These are phyloP conservation scores for Carapus acus DNA, from an alignment of 2,797 vertebrate genomes.

Conservation along the genomic window DNA sequence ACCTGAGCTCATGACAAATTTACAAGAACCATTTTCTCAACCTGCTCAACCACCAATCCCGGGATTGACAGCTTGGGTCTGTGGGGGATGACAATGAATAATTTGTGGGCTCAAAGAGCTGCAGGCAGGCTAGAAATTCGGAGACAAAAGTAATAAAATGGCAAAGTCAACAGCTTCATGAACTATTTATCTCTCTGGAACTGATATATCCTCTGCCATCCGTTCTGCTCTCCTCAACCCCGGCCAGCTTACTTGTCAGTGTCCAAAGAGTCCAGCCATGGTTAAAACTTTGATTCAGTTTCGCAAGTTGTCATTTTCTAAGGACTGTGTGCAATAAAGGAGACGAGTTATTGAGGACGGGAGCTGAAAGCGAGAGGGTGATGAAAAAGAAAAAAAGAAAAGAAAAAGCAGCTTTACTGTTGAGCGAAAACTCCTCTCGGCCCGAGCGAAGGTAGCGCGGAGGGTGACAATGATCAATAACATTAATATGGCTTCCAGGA, in stretches of 20 bases:
- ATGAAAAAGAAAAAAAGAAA: constrained; percentile 65
- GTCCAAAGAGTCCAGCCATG: constrained; percentile 66
- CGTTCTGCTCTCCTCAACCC: constrained; percentile 50
- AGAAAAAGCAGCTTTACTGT: constrained; percentile 53
- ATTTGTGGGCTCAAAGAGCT: constrained; percentile 58
- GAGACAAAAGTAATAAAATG: constrained; percentile 72
- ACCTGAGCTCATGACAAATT: constrained; percentile 40
- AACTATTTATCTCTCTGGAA: constrained; percentile 71
- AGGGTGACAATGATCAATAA: constrained; percentile 73
- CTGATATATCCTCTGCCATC: constrained; percentile 61
- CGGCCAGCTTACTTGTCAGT: constrained; percentile 65
- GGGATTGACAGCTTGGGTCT: constrained; percentile 54
- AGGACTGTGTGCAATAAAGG: constrained; percentile 71
- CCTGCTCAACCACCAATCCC: constrained; percentile 28
- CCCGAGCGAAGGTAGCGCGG: constrained; percentile 38
- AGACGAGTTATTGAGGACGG: constrained; percentile 64
- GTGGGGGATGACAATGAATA: constrained; percentile 53
- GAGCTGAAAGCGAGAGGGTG: constrained; percentile 44
- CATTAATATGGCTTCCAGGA: constrained; percentile 65
- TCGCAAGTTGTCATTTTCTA: constrained; percentile 70
- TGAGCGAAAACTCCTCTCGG: constrained; percentile 33
- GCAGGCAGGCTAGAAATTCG: constrained; percentile 53
- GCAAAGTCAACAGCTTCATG: constrained; percentile 71
- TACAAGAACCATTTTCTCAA: constrained; percentile 27
- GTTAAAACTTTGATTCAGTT: constrained; percentile 73